A percentile compares a stretch with the other conserved stretches of the same genome.
Conservation (phyloP, 2,113 vertebrate genomes). For the Eulacestoma nigropectus region DNA sequence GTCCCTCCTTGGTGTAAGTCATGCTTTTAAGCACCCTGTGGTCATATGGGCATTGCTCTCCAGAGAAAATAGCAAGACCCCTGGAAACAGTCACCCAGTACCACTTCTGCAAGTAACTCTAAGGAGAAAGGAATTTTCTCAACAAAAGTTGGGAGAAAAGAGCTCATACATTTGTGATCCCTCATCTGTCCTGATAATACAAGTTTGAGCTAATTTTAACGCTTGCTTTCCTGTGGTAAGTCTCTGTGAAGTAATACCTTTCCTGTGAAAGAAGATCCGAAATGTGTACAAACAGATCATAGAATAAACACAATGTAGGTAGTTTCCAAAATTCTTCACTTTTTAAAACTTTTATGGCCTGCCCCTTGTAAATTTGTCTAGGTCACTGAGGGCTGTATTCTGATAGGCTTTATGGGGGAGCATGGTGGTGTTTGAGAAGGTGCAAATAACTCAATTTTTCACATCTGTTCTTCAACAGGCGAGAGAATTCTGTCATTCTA, state of each 20-base stretch:
- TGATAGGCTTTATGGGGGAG: background rate
- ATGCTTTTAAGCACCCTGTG: background rate
- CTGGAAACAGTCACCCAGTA: background rate
- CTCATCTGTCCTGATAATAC: background rate
- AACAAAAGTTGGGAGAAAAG: background rate
- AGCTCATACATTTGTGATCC: background rate
- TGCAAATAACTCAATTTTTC: background rate
- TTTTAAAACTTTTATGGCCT: background rate
- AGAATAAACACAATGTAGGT: background rate
- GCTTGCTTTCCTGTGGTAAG: background rate
- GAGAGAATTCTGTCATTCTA: background rate
- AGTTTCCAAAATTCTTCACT: background rate
- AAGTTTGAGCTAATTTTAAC: background rate
- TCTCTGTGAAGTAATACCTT: background rate
- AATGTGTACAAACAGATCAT: background rate
- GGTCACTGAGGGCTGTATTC: background rate
- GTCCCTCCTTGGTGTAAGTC: background rate
- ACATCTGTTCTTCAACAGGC: background rate
- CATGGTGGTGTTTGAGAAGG: background rate
- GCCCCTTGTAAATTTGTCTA: background rate
- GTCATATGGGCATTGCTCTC: background rate
- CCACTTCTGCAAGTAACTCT: background rate
- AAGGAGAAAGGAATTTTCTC: background rate
- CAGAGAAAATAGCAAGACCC: background rate
- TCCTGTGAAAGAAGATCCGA: background rate